Evolutionary conservation across 1,140 invertebrate species (phyloP).

Genomic region (Lordiphosa mommai): DNA sequence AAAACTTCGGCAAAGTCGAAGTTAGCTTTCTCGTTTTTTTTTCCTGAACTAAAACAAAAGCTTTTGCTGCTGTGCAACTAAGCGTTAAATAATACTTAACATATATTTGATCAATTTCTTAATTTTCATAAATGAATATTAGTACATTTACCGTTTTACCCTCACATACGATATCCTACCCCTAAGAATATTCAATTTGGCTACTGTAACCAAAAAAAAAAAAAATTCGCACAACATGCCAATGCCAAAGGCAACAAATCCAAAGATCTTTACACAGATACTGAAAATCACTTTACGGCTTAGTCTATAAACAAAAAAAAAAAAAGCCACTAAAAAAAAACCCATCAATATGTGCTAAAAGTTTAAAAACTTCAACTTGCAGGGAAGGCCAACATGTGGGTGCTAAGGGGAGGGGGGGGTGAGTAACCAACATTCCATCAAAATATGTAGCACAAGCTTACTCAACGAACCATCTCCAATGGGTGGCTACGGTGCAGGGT

Average conservation of each 20-base stretch:
- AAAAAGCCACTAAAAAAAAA: slow-evolving; percentile 14
- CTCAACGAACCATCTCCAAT: slow-evolving; percentile 41
- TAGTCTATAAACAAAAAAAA: slow-evolving; percentile 10
- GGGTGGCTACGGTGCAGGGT: slow-evolving; percentile 2
- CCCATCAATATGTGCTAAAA: slow-evolving; percentile 25
- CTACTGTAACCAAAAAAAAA: neutral
- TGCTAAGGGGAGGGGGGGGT: neutral
- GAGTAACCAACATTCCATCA: slow-evolving; percentile 48
- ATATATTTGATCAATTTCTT: too few species aligned
- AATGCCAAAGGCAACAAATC: slow-evolving; percentile 15
- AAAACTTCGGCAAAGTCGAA: too few species aligned
- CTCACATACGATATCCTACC: too few species aligned
- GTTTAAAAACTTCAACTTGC: slow-evolving; percentile 39
- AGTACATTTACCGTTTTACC: too few species aligned
- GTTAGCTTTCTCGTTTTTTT: too few species aligned
- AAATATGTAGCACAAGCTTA: slow-evolving; percentile 52
- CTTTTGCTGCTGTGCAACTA: too few species aligned
- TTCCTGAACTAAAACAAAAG: too few species aligned
- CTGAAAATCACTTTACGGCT: slow-evolving; percentile 26
- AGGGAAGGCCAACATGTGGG: neutral
- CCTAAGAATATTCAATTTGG: slow-evolving; percentile 1
- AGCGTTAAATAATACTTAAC: too few species aligned
- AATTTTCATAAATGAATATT: too few species aligned
- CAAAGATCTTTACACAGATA: slow-evolving; percentile 8
- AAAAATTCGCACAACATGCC: slow-evolving; percentile 9